Base-by-base conservation (phyloP, 2,113 vertebrate species). In the Cyanocitta stelleri region DNA sequence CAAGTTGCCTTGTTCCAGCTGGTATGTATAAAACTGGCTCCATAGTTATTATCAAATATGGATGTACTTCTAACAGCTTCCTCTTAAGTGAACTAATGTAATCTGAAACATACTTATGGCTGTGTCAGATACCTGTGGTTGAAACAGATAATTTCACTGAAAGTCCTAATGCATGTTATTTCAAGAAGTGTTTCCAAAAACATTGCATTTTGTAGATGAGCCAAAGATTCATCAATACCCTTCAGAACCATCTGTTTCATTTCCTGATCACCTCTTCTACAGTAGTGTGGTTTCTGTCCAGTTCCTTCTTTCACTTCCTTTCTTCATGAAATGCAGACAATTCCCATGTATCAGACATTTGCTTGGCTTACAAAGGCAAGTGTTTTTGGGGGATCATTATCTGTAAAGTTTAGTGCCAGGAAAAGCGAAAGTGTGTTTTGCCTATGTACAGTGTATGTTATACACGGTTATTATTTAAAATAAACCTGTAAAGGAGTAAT, bases 11-110 rank as follows among this genome's bases (percentile, higher is more conserved):
- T 74, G 39, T 94, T 96, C 56, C 83, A 96, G 68, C 64, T 93
- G 64, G 49, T 71, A 3, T 49, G 58, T 85, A 58, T 93, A 86
- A 96, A 90, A 84, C 79, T 87, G 88, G 48, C 90, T 96, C 85
- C 90, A 64, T 64, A 75, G 68, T 84, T 94, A 68, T 80, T 84
- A 90, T 92, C 83, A 88, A 94, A 95, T 96, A 93, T 78, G 59
- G 63, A 93, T 95, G 82, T 64, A 78, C 56, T 88, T 86, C 43
- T 81, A 93, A 90, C 72, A 87, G 56, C 86, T 92, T 97, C 79
- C 92, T 89, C 79, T 81, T 88, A 94, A 88, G 82, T 90, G 88
- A 95, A 54, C 48, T 90, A 90, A 88, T 88, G 83, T 84, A 54
- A 68, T 93, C 73, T 93, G 85, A 87, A 92, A 86, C 49, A 46